Conservation (phyloP, 1,140 invertebrate species). For the Leptinotarsa defecta region DNA sequence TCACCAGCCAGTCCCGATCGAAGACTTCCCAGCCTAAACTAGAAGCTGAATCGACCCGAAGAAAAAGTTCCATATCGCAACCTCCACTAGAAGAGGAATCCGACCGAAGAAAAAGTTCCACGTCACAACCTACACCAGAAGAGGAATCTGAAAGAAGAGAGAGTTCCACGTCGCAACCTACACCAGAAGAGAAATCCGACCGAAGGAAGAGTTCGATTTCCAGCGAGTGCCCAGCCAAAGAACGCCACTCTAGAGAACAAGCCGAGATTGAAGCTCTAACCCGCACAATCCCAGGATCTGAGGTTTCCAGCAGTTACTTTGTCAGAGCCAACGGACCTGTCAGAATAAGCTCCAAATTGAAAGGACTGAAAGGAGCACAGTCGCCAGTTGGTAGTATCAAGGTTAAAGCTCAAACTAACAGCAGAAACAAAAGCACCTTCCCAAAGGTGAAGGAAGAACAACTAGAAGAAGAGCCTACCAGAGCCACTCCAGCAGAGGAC, state of each 20-base stretch:
- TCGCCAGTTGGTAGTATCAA: background rate
- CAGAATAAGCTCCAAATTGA: conserved; percentile 32
- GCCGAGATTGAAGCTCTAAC: conserved; percentile 20
- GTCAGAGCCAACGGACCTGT: conserved; percentile 26
- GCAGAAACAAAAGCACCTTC: conserved; percentile 3
- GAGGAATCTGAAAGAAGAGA: background rate
- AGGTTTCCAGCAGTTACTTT: background rate
- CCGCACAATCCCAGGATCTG: background rate
- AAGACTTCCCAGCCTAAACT: background rate
- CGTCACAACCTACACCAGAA: too few species aligned
- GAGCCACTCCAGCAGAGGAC: too few species aligned
- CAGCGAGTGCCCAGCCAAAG: conserved; percentile 15
- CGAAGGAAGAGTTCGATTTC: too few species aligned
- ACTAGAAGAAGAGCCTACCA: background rate
- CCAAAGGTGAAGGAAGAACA: conserved; percentile 7
- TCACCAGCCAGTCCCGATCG: background rate
- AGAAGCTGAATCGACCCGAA: background rate
- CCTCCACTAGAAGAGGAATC: background rate
- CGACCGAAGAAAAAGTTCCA: background rate
- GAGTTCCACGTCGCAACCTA: background rate
- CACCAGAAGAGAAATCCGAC: background rate
- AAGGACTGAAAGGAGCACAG: conserved; percentile 27
- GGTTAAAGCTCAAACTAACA: too few species aligned
- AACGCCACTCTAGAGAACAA: conserved; percentile 23
- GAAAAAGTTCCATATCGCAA: background rate